Percentiles rank a stretch among this genome's conserved stretches.
Evolutionary conservation across 2,113 vertebrate species (phyloP).

Genomic region (Dipodomys spectabilis): DNA sequence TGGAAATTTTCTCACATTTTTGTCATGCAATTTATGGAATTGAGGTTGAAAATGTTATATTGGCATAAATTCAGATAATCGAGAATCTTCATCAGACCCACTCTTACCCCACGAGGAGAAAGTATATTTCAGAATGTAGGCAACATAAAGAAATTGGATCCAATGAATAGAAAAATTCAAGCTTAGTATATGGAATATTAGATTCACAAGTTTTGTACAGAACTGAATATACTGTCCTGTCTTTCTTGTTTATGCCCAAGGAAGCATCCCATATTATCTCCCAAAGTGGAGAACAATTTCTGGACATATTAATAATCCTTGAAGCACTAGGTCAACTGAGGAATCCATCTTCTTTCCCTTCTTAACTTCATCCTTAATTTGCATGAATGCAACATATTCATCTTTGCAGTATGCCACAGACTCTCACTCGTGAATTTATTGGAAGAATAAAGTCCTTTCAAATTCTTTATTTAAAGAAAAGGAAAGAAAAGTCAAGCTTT

Average conservation of each 20-base stretch:
- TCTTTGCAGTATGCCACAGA: background rate
- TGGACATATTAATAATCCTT: background rate
- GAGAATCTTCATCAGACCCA: background rate
- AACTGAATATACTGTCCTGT: background rate
- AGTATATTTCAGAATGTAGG: background rate
- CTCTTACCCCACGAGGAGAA: background rate
- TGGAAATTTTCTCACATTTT: background rate
- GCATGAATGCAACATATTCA: background rate
- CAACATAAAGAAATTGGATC: background rate
- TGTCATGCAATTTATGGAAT: background rate
- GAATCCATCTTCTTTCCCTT: background rate
- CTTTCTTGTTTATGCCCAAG: background rate
- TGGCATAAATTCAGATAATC: background rate
- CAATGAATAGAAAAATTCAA: background rate
- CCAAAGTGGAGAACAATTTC: background rate
- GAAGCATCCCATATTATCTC: background rate
- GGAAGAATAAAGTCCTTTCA: background rate
- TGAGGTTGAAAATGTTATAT: background rate
- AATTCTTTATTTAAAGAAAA: background rate
- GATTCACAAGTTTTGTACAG: background rate
- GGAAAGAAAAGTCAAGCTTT: too few species aligned
- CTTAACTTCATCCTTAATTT: background rate
- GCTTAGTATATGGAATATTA: background rate
- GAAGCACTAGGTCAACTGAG: background rate
- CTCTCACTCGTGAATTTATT: background rate